Evolutionary conservation across 53 echinoderm and acorn worm genomes (phyloP), one percentile per base, ranked within the genome.

Genomic region (Echinarachnius parma): DNA sequence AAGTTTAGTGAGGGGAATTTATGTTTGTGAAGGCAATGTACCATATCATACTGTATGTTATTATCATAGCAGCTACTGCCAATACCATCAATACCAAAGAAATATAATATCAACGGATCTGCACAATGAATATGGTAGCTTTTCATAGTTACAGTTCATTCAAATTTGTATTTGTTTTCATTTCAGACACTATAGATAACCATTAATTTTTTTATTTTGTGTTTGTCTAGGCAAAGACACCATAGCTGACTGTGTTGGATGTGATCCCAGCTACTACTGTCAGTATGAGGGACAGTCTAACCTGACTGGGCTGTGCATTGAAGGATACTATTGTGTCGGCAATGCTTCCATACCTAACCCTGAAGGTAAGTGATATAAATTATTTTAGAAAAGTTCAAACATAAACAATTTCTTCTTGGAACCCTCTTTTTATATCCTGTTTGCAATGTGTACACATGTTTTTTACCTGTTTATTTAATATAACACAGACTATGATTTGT

Each of bases 221-320:
- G 30, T 52, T 20, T 24, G 31, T 55, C 7, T 66, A 93, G 93
- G 93, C 60, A 91, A 91, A 29, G 91, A 95, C 34, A 66, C 81
- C 13, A 23, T 69, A 16, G 70, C 24, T 31, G 95, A 95, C 62
- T 95, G 95, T 64, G 75, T 71, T 3, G 81, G 72, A 16, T 91
- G 95, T 53, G 95, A 95, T 64, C 92, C 92, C 20, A 88, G 95
- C 8, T 95, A 71, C 62, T 95, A 95, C 72, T 95, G 95, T 46
- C 84, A 83, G 80, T 91, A 66, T 31, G 68, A 81, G 32, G 95
- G 95, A 35, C 95, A 91, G 46, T 31, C 75, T 24, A 91, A 95
- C 45, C 60, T 87, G 24, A 95, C 95, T 1, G 83, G 34, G 9
- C 46, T 75, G 57, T 95, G 95, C 53, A 63, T 81, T 34, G 84